phyloP scores from a whole-genome alignment of 2,113 vertebrate genomes.

The Pampusana beccarii region DNA sequence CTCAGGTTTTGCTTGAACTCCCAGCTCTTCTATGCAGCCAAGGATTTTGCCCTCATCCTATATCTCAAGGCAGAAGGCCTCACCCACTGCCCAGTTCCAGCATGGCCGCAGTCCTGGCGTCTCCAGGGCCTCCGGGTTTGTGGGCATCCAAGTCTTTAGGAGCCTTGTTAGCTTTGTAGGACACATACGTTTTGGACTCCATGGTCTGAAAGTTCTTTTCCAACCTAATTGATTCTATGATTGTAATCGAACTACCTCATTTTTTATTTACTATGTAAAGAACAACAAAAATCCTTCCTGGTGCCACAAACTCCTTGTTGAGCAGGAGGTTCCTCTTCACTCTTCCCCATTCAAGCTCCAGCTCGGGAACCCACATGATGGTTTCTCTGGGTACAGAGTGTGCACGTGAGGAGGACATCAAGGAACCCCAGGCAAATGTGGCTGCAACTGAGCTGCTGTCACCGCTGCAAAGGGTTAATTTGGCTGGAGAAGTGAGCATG shows the following conservation, averaged over 20 bases:
- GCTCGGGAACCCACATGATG: neutral
- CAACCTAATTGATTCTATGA: neutral
- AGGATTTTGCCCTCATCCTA: neutral
- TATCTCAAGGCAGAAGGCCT: neutral
- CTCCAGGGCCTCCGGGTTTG: neutral
- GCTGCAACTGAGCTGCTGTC: neutral
- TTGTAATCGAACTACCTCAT: neutral
- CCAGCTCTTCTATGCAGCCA: neutral
- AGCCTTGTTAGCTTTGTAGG: neutral
- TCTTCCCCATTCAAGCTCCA: neutral
- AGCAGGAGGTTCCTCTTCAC: neutral
- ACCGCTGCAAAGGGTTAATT: neutral
- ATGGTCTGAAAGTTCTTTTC: neutral
- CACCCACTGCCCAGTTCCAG: neutral
- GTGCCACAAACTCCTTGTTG: neutral
- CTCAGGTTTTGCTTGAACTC: neutral
- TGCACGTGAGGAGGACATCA: neutral
- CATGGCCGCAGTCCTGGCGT: neutral
- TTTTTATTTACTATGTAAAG: neutral
- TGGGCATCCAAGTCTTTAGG: neutral
- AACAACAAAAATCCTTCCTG: neutral
- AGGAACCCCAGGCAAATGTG: neutral
- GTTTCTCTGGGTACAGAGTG: neutral
- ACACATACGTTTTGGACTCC: rapidly evolving
- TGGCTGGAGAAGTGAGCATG: neutral